Evolutionary conservation across 2,113 vertebrate genomes (phyloP), one percentile per base, ranked within the genome.

Genomic region (Pedetes capensis): DNA sequence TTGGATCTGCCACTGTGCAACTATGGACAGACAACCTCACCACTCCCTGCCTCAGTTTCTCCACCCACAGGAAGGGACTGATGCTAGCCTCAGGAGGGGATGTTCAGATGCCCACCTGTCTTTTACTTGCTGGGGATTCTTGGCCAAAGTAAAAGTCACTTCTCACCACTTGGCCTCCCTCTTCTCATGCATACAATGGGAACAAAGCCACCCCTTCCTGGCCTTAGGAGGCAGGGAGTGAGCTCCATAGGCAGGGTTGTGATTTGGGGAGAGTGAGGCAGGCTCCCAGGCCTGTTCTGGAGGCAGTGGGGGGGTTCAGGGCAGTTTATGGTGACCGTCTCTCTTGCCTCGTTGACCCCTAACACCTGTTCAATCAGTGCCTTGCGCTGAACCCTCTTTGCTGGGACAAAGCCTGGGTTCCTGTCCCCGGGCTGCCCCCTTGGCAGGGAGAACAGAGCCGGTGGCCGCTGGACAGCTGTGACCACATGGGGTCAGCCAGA

Each of bases 391-490:
- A 39, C 57, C 23, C 78, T 81, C 86, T 84, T 61, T 68, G 76
- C 5, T 27, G 55, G 83, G 55, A 20, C 14, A 7, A 29, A 17
- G 81, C 27, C 0, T 13, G 39, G 10, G 63, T 29, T 66, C 49
- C 63, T 53, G 0, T 0, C 12, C 64, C n/a, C 55, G 37, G 68
- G 51, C 68, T 34, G 71, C 57, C 32, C 42, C n/a, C 49, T 49
- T 44, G 83, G 17, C 51, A 44, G 27, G 1, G 4, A n/a, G 42
- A 8, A 32, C 22, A 44, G 53, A 75, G 23, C 81, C 61, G 79
- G 27, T 88, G 97, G 93, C 93, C 75, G 85, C 18, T 69, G 7
- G 1, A 44, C 85, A 94, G 92, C 96, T 93, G 94, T 42, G 47
- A 23, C 17, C 0, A 6, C 0, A 0, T 1, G 1, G 78, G 86